Evolutionary conservation across 2,797 vertebrate genomes (phyloP).

Genomic region (Cynodonichthys magdalenae): DNA sequence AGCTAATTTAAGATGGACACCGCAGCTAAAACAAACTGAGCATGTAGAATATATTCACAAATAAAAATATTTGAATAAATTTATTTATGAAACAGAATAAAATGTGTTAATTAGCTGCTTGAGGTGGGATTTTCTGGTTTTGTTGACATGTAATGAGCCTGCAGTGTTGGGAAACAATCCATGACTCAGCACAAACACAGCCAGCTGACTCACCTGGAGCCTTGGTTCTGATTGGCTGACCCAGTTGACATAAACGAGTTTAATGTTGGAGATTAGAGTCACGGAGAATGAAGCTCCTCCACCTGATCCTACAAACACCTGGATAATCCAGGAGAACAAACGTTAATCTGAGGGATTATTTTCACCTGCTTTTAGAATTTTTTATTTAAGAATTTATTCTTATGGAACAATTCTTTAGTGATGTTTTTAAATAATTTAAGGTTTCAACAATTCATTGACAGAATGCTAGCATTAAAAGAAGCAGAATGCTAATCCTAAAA

Average conservation of each 20-base stretch:
- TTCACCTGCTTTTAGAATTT: too few relatives aligned
- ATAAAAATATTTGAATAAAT: too few relatives aligned
- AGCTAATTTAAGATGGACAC: too few relatives aligned
- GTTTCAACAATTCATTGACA: too few relatives aligned
- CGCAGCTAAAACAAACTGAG: too few relatives aligned
- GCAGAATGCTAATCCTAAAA: too few relatives aligned
- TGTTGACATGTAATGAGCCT: not conserved
- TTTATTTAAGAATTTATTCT: too few relatives aligned
- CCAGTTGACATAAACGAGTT: not conserved
- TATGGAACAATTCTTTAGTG: too few relatives aligned
- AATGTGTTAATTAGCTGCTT: not conserved
- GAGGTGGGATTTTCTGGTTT: not conserved
- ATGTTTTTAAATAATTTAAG: too few relatives aligned
- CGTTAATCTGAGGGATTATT: not conserved
- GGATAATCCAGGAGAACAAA: not conserved
- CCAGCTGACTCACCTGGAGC: slow-evolving; percentile 23
- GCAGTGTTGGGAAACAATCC: not conserved
- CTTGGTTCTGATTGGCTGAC: slow-evolving; percentile 11
- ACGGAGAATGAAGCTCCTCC: slow-evolving; percentile 8
- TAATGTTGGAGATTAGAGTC: slow-evolving; percentile 16
- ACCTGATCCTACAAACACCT: slow-evolving; percentile 5
- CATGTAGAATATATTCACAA: too few relatives aligned
- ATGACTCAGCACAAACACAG: not conserved
- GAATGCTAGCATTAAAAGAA: too few relatives aligned
- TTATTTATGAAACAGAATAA: too few relatives aligned